Percentiles rank a stretch among this genome's conserved stretches.
Evolutionary conservation across 2,113 vertebrate genomes (phyloP).

Genomic region (Bos taurus): ARS-UCD2.0 NC_037336.1:73029001-73029500

Average conservation of each 20-base stretch:
- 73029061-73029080: neutral
- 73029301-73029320: neutral
- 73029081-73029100: neutral
- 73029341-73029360: neutral
- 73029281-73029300: neutral
- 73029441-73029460: neutral
- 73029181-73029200: neutral
- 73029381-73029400: constrained; percentile 14
- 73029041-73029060: neutral
- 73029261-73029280: constrained; percentile 23
- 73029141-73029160: neutral
- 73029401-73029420: constrained; percentile 14
- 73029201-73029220: neutral
- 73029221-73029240: neutral
- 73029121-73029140: neutral
- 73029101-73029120: neutral
- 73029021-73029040: neutral
- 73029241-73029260: neutral
- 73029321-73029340: neutral
- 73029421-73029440: neutral
- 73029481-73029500: neutral
- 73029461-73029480: neutral
- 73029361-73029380: neutral
- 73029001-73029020: neutral
- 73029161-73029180: neutral